Evolutionary conservation across 2,797 vertebrate genomes (phyloP), one percentile per base, ranked within the genome.

Genomic region (Clangula hyemalis): DNA sequence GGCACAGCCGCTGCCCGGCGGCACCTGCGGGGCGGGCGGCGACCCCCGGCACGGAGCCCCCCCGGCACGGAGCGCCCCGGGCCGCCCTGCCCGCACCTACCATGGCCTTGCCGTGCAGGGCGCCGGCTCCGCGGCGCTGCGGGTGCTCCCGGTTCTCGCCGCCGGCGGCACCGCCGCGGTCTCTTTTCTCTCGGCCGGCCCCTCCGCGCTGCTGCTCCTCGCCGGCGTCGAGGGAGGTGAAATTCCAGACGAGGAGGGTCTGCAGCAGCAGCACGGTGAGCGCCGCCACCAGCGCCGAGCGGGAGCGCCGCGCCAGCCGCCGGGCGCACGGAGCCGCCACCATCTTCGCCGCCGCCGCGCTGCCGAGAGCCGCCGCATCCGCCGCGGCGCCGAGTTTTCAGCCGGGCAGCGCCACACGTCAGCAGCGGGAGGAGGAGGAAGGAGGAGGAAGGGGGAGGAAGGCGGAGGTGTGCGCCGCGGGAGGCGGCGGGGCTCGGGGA

Each of bases 191-290:
- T 73, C 98, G 97, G 94, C 97, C 97, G 92, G 97, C 97, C 94
- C 97, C 96, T 75, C 97, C 98, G 97, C 98, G 98, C 58, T 97
- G 97, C 94, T 98, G 88, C 54, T 98, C 98, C 79, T 98, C 98
- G 57, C 98, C 99, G 62, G 98, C 98, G 97, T 99, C 99, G 53
- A 99, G 98, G 98, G 98, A 99, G 97, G 98, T 98, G 98, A 99
- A 99, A 98, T 99, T 99, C 99, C 99, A 99, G 95, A 99, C 98
- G 58, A 99, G 97, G 93, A 99, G 98, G 70, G 99, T 99, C 98
- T 99, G 99, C 96, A 99, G 97, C 90, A 99, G 98, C 97, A 99
- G 97, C 94, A 99, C 98, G 27, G 98, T 98, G 95, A 99, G 99
- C 86, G 98, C 99, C 86, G 98, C 98, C 21, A 99, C 98, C 85